A percentile compares a stretch with the other conserved stretches of the same genome.
Conservation (phyloP, 2,113 vertebrate species). For the Sebastes schlegelii region DNA sequence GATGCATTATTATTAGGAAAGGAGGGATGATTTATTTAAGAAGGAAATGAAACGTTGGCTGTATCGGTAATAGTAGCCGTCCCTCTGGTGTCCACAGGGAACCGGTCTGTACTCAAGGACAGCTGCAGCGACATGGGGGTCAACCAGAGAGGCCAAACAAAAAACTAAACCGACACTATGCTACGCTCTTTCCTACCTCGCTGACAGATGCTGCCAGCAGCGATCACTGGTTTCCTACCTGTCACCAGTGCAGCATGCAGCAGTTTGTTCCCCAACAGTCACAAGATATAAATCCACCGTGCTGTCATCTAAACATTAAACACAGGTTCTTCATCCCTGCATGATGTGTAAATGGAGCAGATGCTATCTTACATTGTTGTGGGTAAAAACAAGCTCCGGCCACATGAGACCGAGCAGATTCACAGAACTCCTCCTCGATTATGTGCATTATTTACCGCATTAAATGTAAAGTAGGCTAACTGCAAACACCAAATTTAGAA, state of each 20-base stretch:
- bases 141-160: neutral
- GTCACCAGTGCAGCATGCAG: constrained; percentile 3
- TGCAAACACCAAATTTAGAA: neutral
- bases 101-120: neutral
- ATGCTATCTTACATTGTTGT: neutral
- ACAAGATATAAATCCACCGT: constrained; percentile 23
- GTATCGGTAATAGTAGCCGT: constrained; percentile 29
- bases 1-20: constrained; percentile 37
- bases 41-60: constrained; percentile 45
- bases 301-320: neutral
- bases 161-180: constrained; percentile 21
- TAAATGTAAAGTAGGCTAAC: too few species aligned
- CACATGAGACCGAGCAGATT: constrained; percentile 26
- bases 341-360: neutral
- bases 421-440: constrained; percentile 1
- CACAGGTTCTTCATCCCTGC: accelerated
- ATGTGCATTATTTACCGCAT: constrained; percentile 43
- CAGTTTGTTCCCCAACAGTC: neutral
- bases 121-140: constrained; percentile 8
- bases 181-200: neutral
- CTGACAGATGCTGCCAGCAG: constrained; percentile 29
- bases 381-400: neutral
- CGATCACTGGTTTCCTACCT: constrained; percentile 19
- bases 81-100: neutral
- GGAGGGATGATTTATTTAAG: constrained; percentile 55